Base-by-base conservation (phyloP, 2,888 invertebrate genomes). In the Troilus luridus region DNA sequence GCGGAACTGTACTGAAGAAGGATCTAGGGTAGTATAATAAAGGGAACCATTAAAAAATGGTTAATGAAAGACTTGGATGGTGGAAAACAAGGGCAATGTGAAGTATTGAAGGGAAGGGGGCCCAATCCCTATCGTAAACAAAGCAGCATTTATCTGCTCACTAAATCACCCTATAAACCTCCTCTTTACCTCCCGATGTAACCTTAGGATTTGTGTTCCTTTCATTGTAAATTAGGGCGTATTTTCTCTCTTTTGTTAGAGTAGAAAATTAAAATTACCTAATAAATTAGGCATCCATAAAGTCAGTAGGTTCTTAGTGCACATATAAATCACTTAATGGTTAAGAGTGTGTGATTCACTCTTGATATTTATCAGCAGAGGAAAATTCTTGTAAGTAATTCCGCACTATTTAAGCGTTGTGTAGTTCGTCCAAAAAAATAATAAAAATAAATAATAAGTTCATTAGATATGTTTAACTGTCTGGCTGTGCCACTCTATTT, bases 151-250 rank as follows among this genome's bases (percentile, higher is more conserved):
- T 77, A 77, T 77, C 72, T 41, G 8, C 72, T 8, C 72, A 7
- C 72, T 24, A 24, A 77, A 77, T 77, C 72, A 77, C 72, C 72
- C 72, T 77, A 77, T 77, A 77, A 77, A 77, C 27, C 72, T 41
- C 41, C 72, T 77, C 27, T 77, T 77, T 77, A 77, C 72, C 41
- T 77, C 7, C 41, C 27, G 8, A 41, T 41, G 64, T 64, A n/a
- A 64, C n/a, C n/a, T 24, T 11, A 64, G 72, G 72, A 41, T 41
- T 77, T 8, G 17, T 17, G 72, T 0, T 17, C 1, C 19, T 77
- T 41, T 77, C 41, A 77, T 77, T 19, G 17, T 77, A 77, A 10
- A 72, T 72, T 24, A 77, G 17, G 9, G 27, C 14, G 17, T 27
- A 41, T 77, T 77, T 17, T 2, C 9, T 77, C 72, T 41, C 67